Evolutionary conservation across 2,113 vertebrate genomes (phyloP), one percentile per base, ranked within the genome.

Genomic region (Uria aalge): DNA sequence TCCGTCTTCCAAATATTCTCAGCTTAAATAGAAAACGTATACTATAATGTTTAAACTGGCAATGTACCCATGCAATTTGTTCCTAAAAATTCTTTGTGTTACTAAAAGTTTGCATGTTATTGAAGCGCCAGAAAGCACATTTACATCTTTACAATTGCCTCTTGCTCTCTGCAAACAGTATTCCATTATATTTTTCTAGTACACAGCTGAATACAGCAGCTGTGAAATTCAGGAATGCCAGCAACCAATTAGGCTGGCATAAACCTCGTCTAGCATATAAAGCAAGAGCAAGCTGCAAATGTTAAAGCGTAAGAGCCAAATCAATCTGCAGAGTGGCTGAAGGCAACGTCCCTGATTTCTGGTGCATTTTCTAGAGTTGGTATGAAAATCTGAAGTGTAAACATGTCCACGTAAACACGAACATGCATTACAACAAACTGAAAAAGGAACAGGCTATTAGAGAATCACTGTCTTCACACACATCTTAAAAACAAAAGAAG

Each of bases 191-290:
- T 96, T 94, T 97, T 97, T 96, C 97, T 96, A 95, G 95, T 96
- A 97, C 94, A 96, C 96, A 97, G 97, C 94, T 98, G 97, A 98
- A 98, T 97, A 97, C 84, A 97, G 97, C 97, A 98, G 98, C 93
- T 98, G 97, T 94, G 92, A 97, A 90, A 94, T 88, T 97, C 77
- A 98, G 95, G 97, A 98, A 97, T 96, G 95, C 96, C 97, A 98
- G 95, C 95, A 98, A 98, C 96, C 92, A 98, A 98, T 98, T 98
- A 98, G 92, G 74, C 95, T 96, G 97, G 95, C 95, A 97, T 95
- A 97, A 98, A 97, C 68, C 91, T 94, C 41, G 72, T 96, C 96
- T 98, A 97, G 96, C 97, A 97, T 97, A 92, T 95, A 95, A 98
- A 98, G 93, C 92, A 95, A 96, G 96, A 97, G 94, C 91, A 97